Base-by-base conservation (phyloP, 1,140 invertebrate genomes). In the Musca domestica region DNA sequence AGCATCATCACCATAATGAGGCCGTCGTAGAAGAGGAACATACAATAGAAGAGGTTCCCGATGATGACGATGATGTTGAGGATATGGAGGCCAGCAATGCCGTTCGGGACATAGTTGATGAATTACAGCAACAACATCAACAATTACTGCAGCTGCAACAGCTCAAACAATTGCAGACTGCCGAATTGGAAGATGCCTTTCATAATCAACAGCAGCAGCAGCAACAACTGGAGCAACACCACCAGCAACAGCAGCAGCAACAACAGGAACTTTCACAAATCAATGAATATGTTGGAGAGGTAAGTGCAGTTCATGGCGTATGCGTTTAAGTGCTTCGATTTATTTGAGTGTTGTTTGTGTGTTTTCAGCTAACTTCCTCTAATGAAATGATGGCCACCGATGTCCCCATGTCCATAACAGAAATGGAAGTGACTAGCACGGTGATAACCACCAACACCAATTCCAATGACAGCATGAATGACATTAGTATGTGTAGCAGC, bases 391-490 rank as follows among this genome's bases (percentile, higher is more conserved):
- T 54, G 22, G 10, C 80, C 3, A 73, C 77, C 47, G 78, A 81
- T 65, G 78, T 81, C 5, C 78, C 77, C 2, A 77, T 81, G 76
- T 76, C 78, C n/a, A 74, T 76, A 14, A 75, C 77, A 12, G 80
- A 81, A 72, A 78, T 80, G 76, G 80, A 81, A 63, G 80, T 81
- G 0, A 74, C 77, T n/a, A 81, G 80, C 64, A 81, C 79, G 0
- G 80, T 81, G 10, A 72, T 78, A 17, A 81, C 77, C 20, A 81
- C 77, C 20, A 81, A 78, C 66, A 78, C 75, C 71, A 81, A 81
- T 69, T 79, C 76, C 58, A 78, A 78, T 48, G 80, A 81, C 69
- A 81, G 79, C 70, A 75, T 71, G 66, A 78, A 80, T 54, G 54
- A 76, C 17, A 78, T 74, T 22, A 66, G 74, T 22, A 76, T 77